Evolutionary conservation across 2,888 invertebrate genomes (phyloP), one percentile per base, ranked within the genome.

Genomic region (Carcina quercana): DNA sequence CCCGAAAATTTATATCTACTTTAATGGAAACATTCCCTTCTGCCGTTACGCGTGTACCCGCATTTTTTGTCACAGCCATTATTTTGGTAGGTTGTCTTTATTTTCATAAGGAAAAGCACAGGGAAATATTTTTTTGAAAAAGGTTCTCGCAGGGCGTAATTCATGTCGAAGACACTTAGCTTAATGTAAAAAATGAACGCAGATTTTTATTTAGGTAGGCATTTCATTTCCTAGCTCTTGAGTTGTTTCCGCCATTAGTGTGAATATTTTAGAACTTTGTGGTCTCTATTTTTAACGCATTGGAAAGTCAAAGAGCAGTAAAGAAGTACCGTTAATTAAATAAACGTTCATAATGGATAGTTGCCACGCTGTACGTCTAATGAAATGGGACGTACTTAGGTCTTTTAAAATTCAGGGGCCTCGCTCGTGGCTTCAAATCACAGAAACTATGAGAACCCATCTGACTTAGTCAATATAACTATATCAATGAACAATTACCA

Each of bases 21-120:
- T 28, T 32, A 32, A 32, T 32, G 32, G 35, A 25, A 29, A 25
- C 32, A 20, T 31, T n/a, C 24, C 21, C 15, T n/a, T 7, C 15
- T n/a, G 13, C 13, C 5, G 19, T 8, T 8, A 21, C 22, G 21
- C 14, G 5, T 17, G 17, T 12, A 14, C 12, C 4, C 4, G 7
- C 17, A 17, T 22, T 12, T 29, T 29, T 22, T 22, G 14, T 22
- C 19, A 4, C 7, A 10, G 14, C 7, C 19, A 28, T 12, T 12
- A 10, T 19, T 12, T 10, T 24, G 22, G 10, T 22, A 11, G 25
- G 28, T 4, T 22, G 13, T 21, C 21, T 22, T 29, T 29, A 29
- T 29, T 21, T 21, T 29, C 12, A 6, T 19, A 14, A 22, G 21
- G 11, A 17, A 21, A 29, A 20, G n/a, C n/a, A n/a, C n/a, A n/a